Evolutionary conservation across 2,113 vertebrate genomes (phyloP), one percentile per base, ranked within the genome.

Genomic region (Anthoscopus minutus): DNA sequence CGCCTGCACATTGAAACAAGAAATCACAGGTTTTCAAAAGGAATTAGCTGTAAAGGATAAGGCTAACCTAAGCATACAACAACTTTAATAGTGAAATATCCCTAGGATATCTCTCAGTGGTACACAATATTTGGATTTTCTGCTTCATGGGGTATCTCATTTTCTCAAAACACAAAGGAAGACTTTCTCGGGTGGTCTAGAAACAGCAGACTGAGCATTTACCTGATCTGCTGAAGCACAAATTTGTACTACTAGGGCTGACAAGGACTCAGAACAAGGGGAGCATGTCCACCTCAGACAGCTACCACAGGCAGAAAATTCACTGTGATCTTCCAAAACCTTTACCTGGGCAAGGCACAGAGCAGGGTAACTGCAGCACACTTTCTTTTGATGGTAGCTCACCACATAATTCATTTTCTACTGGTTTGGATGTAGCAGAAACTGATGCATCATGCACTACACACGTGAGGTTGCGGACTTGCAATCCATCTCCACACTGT

Each of bases 271-370:
- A 42, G 45, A 79, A 37, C 60, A 67, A 73, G 0, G 0, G 70
- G 31, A 85, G 51, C 69, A 81, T 44, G 58, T 73, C 66, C 13
- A 22, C 33, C 31, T 47, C 82, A 40, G 66, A 53, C 24, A 77
- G 64, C 69, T 64, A 48, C 51, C 56, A 54, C 28, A 58, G 38
- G 25, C 60, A 82, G 61, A 58, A 77, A 80, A 56, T 3, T 17
- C 53, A 27, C 54, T 4, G 2, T 33, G 54, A 61, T 40, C n/a
- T 65, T 48, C 57, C 37, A 24, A 70, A 89, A 65, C 35, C 74
- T 57, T 88, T 98, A 99, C 99, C 99, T 97, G 98, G 98, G 62
- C 99, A 99, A 88, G 99, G 99, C 70, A 99, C 97, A 31, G 98
- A 98, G 95, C 99, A 99, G 0, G 97, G 97, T 93, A 98, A 97